Conservation (phyloP, 2,797 vertebrate genomes). For the Enteromius argenteus region DNA sequence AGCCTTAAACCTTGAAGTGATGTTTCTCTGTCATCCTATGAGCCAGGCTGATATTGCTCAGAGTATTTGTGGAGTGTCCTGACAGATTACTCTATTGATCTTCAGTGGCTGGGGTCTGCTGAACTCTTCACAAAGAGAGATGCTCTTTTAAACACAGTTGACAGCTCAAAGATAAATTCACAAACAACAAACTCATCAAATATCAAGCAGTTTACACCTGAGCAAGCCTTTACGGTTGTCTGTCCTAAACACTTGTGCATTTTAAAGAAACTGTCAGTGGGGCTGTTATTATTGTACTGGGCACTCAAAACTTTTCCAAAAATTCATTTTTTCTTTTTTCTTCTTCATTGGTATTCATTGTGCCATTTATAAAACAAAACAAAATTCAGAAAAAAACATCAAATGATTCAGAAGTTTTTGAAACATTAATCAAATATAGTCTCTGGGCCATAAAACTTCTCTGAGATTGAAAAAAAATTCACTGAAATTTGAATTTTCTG, state of each 20-base stretch:
- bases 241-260: not conserved
- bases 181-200: constrained; percentile 34
- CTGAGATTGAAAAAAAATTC: constrained; percentile 53
- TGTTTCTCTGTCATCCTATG: constrained; percentile 34
- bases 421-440: constrained; percentile 37
- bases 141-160: constrained; percentile 42
- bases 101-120: constrained; percentile 31
- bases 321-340: not conserved
- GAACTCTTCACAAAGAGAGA: constrained; percentile 29
- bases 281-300: not conserved
- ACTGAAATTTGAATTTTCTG: not conserved
- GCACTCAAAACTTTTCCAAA: not conserved
- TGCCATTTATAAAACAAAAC: not conserved
- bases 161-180: constrained; percentile 32
- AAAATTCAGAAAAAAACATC: not conserved
- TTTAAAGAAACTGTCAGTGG: constrained; percentile 7
- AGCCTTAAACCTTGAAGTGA: constrained; percentile 26
- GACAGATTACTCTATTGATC: constrained; percentile 50
- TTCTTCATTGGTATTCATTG: not conserved
- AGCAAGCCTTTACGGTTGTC: not conserved
- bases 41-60: constrained; percentile 25
- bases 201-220: constrained; percentile 32
- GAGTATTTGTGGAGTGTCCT: constrained; percentile 29
- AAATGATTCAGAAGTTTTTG: constrained; percentile 24
- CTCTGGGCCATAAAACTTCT: not conserved